Conservation (phyloP, 2,888 invertebrate species). For the Caradrina clavipalpis region DNA sequence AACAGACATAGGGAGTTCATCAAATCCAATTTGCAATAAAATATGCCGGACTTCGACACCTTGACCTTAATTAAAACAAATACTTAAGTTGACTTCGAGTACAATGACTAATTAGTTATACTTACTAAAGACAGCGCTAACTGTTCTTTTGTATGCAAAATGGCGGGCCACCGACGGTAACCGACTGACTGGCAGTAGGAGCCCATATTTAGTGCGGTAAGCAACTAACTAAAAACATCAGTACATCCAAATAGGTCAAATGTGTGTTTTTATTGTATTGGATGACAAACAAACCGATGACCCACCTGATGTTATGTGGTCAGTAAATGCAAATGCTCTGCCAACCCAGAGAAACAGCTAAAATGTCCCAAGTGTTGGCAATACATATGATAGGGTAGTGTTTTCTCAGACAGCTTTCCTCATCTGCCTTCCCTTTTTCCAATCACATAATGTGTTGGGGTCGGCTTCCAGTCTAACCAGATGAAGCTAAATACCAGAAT, state of each 20-base stretch:
- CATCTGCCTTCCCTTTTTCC: not conserved
- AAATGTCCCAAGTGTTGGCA: no score
- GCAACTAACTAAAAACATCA: conserved; percentile 10
- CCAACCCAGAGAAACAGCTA: not conserved
- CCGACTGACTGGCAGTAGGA: not conserved
- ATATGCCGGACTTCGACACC: no score
- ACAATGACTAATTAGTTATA: not conserved
- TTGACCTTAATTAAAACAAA: no score
- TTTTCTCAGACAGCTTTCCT: not conserved
- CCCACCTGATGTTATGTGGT: no score
- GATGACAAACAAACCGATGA: not conserved
- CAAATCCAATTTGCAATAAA: no score
- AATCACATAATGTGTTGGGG: not conserved
- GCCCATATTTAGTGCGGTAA: conserved; percentile 1
- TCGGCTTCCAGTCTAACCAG: not conserved
- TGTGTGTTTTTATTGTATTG: not conserved
- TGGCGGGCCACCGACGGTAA: not conserved
- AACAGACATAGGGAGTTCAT: no score
- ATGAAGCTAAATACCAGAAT: not conserved
- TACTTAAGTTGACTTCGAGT: not conserved
- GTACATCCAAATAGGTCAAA: conserved; percentile 20
- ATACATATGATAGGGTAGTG: no score
- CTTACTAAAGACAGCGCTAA: conserved; percentile 2
- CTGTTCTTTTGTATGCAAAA: conserved; percentile 46
- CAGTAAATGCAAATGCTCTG: not conserved